phyloP scores from a whole-genome alignment of 2,888 invertebrate genomes.

The Pachliopta kotzebuea region DNA sequence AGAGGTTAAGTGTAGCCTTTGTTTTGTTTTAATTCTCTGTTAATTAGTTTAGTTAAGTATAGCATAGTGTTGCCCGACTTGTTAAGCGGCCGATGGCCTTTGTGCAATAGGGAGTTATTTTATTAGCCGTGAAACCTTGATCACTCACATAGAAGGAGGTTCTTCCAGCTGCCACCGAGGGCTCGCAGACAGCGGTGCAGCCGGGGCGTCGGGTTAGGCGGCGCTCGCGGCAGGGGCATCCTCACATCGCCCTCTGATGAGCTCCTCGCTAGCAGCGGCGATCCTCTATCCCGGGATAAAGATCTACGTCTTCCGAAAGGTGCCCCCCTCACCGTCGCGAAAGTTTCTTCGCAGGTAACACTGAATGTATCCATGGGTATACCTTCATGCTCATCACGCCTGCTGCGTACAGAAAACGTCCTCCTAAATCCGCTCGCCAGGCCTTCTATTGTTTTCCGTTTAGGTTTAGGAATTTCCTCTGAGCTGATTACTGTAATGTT shows the following conservation, averaged over 20 bases:
- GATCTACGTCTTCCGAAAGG: conserved; percentile 72
- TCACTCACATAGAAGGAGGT: conserved; percentile 88
- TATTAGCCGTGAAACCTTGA: conserved; percentile 47
- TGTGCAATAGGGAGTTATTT: conserved; percentile 32
- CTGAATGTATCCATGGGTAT: conserved; percentile 70
- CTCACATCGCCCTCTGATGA: conserved; percentile 87
- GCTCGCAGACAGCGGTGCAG: conserved; percentile 86
- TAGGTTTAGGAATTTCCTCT: conserved; percentile 67
- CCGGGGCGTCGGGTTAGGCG: conserved; percentile 70
- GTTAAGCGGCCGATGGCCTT: conserved; percentile 26
- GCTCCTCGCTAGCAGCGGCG: conserved; percentile 81
- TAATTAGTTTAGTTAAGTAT: conserved; percentile 53
- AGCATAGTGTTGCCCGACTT: conserved; percentile 18
- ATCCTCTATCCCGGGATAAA: conserved; percentile 74
- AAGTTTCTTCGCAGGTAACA: conserved; percentile 59
- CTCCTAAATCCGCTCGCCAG: conserved; percentile 68
- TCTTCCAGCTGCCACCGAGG: conserved; percentile 90
- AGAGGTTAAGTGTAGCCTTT: conserved; percentile 57
- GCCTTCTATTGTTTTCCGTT: conserved; percentile 67
- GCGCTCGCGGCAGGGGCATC: conserved; percentile 58
- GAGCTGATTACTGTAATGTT: conserved; percentile 74
- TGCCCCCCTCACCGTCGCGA: conserved; percentile 69
- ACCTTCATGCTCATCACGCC: conserved; percentile 60
- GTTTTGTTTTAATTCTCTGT: conserved; percentile 47
- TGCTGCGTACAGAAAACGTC: conserved; percentile 68